phyloP scores from a whole-genome alignment of 1,140 invertebrate species.

The Macrostomum lignano region DNA sequence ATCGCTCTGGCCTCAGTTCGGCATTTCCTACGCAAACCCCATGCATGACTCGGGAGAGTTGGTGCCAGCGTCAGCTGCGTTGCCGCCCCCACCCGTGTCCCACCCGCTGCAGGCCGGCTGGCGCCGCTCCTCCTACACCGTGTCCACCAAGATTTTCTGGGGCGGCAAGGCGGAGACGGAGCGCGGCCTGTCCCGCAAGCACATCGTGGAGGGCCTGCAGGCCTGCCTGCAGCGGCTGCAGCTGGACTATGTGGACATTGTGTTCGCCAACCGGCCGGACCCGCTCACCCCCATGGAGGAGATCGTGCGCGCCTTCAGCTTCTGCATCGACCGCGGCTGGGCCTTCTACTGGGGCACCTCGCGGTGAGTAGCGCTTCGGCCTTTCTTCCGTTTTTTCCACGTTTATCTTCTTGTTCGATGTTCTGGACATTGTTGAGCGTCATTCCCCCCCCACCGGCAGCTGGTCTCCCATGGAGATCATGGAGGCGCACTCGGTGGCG shows the following conservation, averaged over 20 bases:
- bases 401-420: too few species aligned
- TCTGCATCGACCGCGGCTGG: conserved; percentile 24
- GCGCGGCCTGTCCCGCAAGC: conserved; percentile 63
- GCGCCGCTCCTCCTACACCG: conserved; percentile 54
- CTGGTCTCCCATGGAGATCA: conserved; percentile 28
- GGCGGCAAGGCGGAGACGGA: conserved; percentile 69
- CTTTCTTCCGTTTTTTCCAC: too few species aligned
- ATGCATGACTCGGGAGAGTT: too few species aligned
- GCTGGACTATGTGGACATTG: conserved; percentile 71
- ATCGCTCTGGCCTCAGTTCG: too few species aligned
- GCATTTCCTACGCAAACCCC: too few species aligned
- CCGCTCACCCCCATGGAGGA: conserved; percentile 79
- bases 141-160: conserved; percentile 86
- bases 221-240: conserved; percentile 58
- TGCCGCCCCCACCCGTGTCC: too few species aligned
- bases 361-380: too few species aligned
- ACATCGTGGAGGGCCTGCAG: conserved; percentile 62
- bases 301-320: conserved; percentile 25
- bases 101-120: too few species aligned
- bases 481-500: conserved; percentile 72
- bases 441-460: too few species aligned
- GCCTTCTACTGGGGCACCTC: conserved; percentile 29
- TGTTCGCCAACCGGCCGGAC: conserved; percentile 76
- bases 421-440: too few species aligned
- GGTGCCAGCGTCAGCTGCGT: too few species aligned